Evolutionary conservation across 2,113 vertebrate species (phyloP), one percentile per base, ranked within the genome.

Genomic region (Irena cyanogastra): DNA sequence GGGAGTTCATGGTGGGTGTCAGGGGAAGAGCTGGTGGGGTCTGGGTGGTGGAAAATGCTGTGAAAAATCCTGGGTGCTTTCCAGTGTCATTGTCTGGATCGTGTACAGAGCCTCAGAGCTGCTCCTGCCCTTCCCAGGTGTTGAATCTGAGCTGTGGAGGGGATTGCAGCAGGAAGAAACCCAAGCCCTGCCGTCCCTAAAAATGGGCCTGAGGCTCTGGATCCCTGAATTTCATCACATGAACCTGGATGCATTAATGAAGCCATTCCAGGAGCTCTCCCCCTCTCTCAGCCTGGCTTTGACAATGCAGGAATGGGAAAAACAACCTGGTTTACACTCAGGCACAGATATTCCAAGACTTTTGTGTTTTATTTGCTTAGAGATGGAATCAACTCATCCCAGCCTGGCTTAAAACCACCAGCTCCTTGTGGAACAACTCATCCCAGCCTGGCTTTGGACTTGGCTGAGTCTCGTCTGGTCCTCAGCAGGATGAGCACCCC

Each of bases 401-500:
- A 18, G 11, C 26, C 52, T 47, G 24, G 35, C 7, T 27, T 27
- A 4, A 23, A 2, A 17, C 37, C 23, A 8, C 27, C n/a, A 30
- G 5, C 21, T 61, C 28, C 30, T 7, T 31, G 11, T 60, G 74
- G 35, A 28, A 39, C 56, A 39, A 2, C n/a, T 8, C 54, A 31
- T 30, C 33, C 54, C 31, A 13, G 14, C 19, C 60, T 56, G 30
- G 31, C 23, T 45, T 35, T 12, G 3, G 4, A 20, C 41, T 53
- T 37, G 31, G 16, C 69, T 52, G 31, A 19, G 31, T 77, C 70
- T 45, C 30, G 2, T 18, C 22, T 85, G 57, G 3, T 52, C 53
- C n/a, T 37, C 0, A 0, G 13, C 11, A 72, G 16, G 28, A 57
- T 0, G 0, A 71, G 33, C 22, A 70, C 14, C 3, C n/a, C 9